phyloP scores from a whole-genome alignment of 2,113 vertebrate genomes.

The Ctenomys sociabilis region DNA sequence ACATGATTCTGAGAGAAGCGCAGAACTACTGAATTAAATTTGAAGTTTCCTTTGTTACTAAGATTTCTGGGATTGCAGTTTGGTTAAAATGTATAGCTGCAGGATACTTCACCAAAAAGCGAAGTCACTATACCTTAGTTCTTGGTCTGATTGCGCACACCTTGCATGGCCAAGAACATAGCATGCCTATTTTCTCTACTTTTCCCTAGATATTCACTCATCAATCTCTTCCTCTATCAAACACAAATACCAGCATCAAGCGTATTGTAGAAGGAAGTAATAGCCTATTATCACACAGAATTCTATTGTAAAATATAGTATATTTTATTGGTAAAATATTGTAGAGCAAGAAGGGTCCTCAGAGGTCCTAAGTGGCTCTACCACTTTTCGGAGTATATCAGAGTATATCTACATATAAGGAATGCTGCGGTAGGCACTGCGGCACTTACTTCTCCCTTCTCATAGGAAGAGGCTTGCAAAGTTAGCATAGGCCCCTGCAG shows the following conservation, averaged over 20 bases:
- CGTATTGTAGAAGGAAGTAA: neutral
- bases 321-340: neutral
- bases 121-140: neutral
- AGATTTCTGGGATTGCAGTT: neutral
- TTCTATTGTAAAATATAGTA: neutral
- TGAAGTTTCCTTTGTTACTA: neutral
- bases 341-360: neutral
- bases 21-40: neutral
- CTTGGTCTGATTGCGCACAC: neutral
- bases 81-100: neutral
- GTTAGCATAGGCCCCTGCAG: neutral
- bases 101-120: neutral
- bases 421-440: neutral
- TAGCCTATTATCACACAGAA: neutral
- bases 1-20: neutral
- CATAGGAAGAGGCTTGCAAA: neutral
- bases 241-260: neutral
- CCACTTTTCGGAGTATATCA: neutral
- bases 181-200: neutral
- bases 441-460: neutral
- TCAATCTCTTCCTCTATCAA: neutral
- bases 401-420: neutral
- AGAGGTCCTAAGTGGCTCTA: neutral
- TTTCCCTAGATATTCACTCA: neutral
- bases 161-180: neutral